Percentiles rank a stretch among this genome's conserved stretches.
phyloP scores from a whole-genome alignment of 2,888 invertebrate species.

The Amblyjoppa proteus region DNA sequence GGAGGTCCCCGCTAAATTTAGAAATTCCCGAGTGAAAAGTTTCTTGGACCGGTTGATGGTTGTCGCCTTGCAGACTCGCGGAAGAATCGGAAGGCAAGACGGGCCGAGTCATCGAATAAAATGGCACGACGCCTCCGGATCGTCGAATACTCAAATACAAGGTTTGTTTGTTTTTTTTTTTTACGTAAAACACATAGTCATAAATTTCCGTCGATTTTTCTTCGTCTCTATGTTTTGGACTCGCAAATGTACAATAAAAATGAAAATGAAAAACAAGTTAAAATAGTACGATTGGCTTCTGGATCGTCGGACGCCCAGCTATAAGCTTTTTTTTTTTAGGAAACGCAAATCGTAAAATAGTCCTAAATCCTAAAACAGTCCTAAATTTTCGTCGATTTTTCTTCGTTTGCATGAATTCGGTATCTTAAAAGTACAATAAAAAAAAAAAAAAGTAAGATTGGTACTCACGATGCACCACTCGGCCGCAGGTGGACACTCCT shows the following conservation, averaged over 20 bases:
- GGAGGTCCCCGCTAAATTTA: slow-evolving; percentile 61
- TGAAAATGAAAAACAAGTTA: not conserved
- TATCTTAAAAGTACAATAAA: not conserved
- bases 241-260: not conserved
- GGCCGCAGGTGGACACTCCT: slow-evolving; percentile 88
- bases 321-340: not conserved
- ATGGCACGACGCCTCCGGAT: not conserved
- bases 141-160: not conserved
- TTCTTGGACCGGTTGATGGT: slow-evolving; percentile 38
- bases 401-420: not conserved
- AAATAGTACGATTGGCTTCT: not conserved
- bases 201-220: not conserved
- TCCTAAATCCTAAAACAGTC: not conserved
- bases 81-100: slow-evolving; percentile 61
- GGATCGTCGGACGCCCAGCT: not conserved
- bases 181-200: not conserved
- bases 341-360: not conserved
- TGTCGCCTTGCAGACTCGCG: slow-evolving; percentile 64
- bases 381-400: not conserved
- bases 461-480: slow-evolving; percentile 93
- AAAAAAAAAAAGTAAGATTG: slow-evolving; percentile 12
- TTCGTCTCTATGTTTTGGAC: not conserved
- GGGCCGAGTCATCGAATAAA: slow-evolving; percentile 63
- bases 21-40: slow-evolving; percentile 45
- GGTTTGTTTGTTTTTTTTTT: not conserved